These are phyloP conservation scores for Forbesichthys papilliferus DNA, from an alignment of 2,113 vertebrate genomes.

Conservation along the genomic window DNA sequence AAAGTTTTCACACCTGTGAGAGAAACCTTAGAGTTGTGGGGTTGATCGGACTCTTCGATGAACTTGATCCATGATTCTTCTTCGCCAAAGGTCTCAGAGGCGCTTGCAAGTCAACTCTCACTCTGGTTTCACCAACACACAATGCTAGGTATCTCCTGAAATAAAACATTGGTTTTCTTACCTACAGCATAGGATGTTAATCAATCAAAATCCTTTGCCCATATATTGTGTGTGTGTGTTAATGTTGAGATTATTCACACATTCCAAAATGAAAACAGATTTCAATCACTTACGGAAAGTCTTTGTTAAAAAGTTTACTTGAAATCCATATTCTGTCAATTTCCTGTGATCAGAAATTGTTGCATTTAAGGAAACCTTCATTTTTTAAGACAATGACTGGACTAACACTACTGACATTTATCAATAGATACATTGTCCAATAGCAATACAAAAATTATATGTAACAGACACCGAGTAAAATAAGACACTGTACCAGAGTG, in stretches of 20 bases:
- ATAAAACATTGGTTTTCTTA: background rate
- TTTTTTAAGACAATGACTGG: background rate
- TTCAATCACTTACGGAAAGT: slow-evolving; percentile 86
- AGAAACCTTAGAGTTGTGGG: slow-evolving; percentile 82
- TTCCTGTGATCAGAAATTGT: slow-evolving; percentile 78
- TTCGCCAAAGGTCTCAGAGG: slow-evolving; percentile 54
- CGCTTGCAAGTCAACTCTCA: slow-evolving; percentile 86
- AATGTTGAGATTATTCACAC: background rate
- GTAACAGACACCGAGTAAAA: too few species aligned
- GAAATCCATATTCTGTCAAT: slow-evolving; percentile 95
- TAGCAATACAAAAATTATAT: slow-evolving; percentile 12
- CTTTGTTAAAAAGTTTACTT: slow-evolving; percentile 89
- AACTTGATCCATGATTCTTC: slow-evolving; percentile 50
- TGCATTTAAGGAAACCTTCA: background rate
- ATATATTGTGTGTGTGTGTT: background rate
- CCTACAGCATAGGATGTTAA: background rate
- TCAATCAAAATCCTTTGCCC: background rate
- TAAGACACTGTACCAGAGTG: slow-evolving; percentile 79
- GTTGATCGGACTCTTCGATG: slow-evolving; percentile 71
- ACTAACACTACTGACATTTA: background rate
- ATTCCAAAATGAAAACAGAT: background rate
- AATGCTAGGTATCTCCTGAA: slow-evolving; percentile 88
- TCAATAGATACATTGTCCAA: background rate
- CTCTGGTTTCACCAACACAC: slow-evolving; percentile 89
- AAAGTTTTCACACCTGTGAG: slow-evolving; percentile 82